These are phyloP conservation scores for Mesocentrotus franciscanus DNA, from an alignment of 53 echinoderm and acorn worm genomes.

Conservation along the genomic window DNA sequence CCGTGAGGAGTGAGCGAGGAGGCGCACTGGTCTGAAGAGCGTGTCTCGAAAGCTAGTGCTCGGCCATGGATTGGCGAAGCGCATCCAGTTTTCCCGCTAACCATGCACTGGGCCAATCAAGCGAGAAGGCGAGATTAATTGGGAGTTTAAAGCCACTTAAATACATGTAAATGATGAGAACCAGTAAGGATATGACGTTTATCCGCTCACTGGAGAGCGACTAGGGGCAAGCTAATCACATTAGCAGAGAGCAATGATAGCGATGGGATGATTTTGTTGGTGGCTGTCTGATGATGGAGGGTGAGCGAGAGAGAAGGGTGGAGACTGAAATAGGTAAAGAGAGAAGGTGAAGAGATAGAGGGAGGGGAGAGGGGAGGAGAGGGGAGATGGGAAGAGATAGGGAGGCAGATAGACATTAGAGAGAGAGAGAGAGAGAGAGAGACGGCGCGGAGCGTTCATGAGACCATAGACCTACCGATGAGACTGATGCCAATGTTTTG, in stretches of 20 bases:
- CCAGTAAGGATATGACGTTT: conserved; percentile 57
- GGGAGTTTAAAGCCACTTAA: conserved; percentile 69
- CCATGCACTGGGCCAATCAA: conserved; percentile 48
- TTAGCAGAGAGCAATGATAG: conserved; percentile 52
- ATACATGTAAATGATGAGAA: conserved; percentile 69
- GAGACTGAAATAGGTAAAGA: not conserved
- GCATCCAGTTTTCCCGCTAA: conserved; percentile 35
- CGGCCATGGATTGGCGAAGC: not conserved
- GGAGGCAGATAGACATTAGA: not conserved
- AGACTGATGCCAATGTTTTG: not conserved
- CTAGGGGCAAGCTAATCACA: conserved; percentile 64
- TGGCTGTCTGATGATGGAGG: not conserved
- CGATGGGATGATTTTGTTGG: not conserved
- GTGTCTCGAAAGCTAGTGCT: conserved; percentile 42
- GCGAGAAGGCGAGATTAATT: conserved; percentile 66
- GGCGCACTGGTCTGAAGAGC: not conserved
- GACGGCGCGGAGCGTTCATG: too few relatives aligned
- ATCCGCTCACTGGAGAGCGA: conserved; percentile 63
- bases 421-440: not conserved
- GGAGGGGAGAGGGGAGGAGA: too few relatives aligned
- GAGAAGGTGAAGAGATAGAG: not conserved
- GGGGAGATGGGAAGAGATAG: not conserved
- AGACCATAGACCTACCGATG: too few relatives aligned
- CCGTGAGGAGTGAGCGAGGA: not conserved
- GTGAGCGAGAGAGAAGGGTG: not conserved